Evolutionary conservation across 1,140 invertebrate genomes (phyloP).

Genomic region (Apocrypta bakeri): DNA sequence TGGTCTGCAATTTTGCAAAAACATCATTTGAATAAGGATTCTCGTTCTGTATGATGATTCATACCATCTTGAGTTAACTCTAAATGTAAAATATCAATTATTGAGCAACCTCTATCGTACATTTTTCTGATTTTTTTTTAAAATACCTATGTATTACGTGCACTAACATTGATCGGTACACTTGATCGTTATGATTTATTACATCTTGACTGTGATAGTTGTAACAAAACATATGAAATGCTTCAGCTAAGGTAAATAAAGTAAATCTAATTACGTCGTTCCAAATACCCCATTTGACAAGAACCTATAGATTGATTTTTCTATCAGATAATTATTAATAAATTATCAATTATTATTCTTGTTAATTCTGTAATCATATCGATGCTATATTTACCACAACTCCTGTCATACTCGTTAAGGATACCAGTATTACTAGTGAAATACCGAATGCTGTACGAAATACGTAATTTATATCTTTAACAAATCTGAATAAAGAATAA

Average conservation of each 20-base stretch:
- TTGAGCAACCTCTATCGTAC: too few species aligned
- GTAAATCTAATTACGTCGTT: not conserved
- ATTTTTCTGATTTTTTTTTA: not conserved
- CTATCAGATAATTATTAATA: too few species aligned
- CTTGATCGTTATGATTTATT: not conserved
- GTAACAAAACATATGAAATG: constrained; percentile 19
- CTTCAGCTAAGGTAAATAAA: not conserved
- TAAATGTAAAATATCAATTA: not conserved
- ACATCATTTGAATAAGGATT: constrained; percentile 23
- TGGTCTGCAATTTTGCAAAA: constrained; percentile 26
- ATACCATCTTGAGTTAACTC: constrained; percentile 26
- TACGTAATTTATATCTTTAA: not conserved
- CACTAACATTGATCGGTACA: constrained; percentile 14
- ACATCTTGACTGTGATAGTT: constrained; percentile 25
- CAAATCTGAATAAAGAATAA: not conserved
- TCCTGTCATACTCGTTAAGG: not conserved
- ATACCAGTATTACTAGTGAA: not conserved
- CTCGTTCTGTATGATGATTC: not conserved
- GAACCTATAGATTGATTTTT: not conserved
- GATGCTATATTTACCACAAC: constrained; percentile 16
- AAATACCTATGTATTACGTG: not conserved
- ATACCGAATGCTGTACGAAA: constrained; percentile 10
- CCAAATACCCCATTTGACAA: constrained; percentile 2
- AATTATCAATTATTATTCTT: too few species aligned
- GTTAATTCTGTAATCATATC: not conserved